Base-by-base conservation (phyloP, 2,113 vertebrate genomes). In the Rattus rattus region DNA sequence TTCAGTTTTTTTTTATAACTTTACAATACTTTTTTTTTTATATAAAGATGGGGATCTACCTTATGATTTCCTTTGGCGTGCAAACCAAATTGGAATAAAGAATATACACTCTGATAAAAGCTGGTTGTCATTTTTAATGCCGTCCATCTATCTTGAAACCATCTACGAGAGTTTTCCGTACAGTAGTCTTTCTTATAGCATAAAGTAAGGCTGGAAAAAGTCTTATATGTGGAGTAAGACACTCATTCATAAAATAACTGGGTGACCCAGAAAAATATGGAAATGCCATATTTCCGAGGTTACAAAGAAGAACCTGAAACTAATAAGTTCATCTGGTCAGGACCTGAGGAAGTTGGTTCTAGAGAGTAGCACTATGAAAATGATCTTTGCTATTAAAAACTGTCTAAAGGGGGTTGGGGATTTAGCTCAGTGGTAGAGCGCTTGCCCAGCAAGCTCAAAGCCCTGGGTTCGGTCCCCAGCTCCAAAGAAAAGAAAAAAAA, bases 41-140 rank as follows among this genome's bases (percentile, higher is more conserved):
- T 88, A 84, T 84, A 86, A 85, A 91, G 93, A 96, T 90, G 59
- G 96, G 56, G 79, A 80, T 95, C 76, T 13, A 80, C 97, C 97
- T 98, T 97, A 80, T 96, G 36, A 96, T 98, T 94, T 94, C 88
- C 39, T 92, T 86, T 96, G 91, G 56, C 98, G 94, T 97, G 61
- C 47, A 98, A 90, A 94, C 94, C 2, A 97, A 97, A 96, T 63
- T 86, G n/a, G 87, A 97, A 98, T 98, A 98, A 98, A 98, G 97
- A 87, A 1, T 0, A 95, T 96, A 94, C 70, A 97, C 3, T 56
- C 90, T 19, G 83, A 22, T 72, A 47, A 88, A 94, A 86, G 86
- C 96, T 97, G 95, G 17, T 88, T 87, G 7, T 65, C 90, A 14
- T 92, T 95, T 85, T 92, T 83, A 85, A 63, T 95, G 76, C 93